Evolutionary conservation across 2,113 vertebrate species (phyloP), one percentile per base, ranked within the genome.

Genomic region (Hippocampus comes): DNA sequence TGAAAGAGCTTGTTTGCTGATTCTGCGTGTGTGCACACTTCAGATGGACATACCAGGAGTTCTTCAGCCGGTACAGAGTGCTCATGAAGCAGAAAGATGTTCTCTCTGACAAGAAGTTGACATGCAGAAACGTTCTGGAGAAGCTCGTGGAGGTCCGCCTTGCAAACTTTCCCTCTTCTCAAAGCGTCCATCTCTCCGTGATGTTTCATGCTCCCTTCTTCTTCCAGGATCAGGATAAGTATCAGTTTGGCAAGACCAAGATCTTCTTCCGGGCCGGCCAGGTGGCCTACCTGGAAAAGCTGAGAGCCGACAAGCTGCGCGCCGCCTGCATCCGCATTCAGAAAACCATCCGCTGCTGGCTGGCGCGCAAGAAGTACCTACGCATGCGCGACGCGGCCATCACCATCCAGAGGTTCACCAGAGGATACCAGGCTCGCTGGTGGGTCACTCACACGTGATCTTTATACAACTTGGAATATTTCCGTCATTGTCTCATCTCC

Each of bases 21-120:
- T 23, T 56, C 10, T 4, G 3, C 72, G 12, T 68, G 1, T 75
- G 3, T 77, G 56, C 84, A 57, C 80, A 57, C 63, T 17, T 57
- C 86, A 99, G 97, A 76, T 99, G 97, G 97, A 99, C 97, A 0
- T 99, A 99, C 84, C 97, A 99, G 78, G 97, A 99, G 89, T 99
- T 99, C 91, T 99, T 99, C 83, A 98, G 96, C 77, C 95, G 97
- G 5, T 99, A 99, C 82, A 93, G 97, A 76, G 97, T 99, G 70
- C 89, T 99, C 72, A 99, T 99, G 97, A 97, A 95, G 84, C 97
- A 99, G 86, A 99, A 94, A 80, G 97, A 99, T 72, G 96, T 98
- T 43, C 92, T 97, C 25, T 72, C 92, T 68, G 96, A 99, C 84
- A 94, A 93, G 82, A 99, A 95, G 82, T 89, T 98, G 86, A 99